Base-by-base conservation (phyloP, 2,888 invertebrate genomes). In the Acheta domesticus region DNA sequence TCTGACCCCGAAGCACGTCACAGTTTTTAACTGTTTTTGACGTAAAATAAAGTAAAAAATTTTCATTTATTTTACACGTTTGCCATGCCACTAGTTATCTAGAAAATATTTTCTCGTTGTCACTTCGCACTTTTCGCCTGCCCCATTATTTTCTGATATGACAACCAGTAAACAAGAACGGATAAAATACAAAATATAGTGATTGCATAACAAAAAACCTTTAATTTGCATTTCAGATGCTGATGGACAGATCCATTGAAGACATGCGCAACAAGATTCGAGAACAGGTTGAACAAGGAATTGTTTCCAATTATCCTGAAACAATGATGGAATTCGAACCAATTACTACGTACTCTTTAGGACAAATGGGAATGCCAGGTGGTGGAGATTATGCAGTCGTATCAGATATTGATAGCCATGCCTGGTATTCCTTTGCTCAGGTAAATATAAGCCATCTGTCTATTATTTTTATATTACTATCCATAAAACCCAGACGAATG, bases 391-490 rank as follows among this genome's bases (percentile, higher is more conserved):
- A 76, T 74, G 77, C 48, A 20, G 21, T 78, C 23, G 23, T 78
- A 12, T 19, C 78, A 19, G 80, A 80, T 12, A 76, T 78, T 1
- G 78, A 78, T 14, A 62, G 74, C 14, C 80, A 80, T 20, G 73
- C 78, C 2, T 80, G 80, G 80, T 73, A 77, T 48, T 77, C 78
- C 16, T 80, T 76, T 73, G 21, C 49, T 19, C 80, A 80, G 78
- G 80, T 80, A 62, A 76, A 12, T 75, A 16, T 62, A 8, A 11
- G 48, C 1, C 77, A 48, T 3, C 19, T 16, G 49, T 1, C 2
- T 36, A 36, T 48, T 75, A 12, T 36, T 36, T 36, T 36, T 36
- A 23, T 23, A 23, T 23, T 23, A 23, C n/a, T n/a, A n/a, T n/a
- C n/a, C n/a, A n/a, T n/a, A n/a, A n/a, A n/a, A n/a, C n/a, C n/a